Conservation (phyloP, 2,113 vertebrate species). For the Propithecus coquereli region DNA sequence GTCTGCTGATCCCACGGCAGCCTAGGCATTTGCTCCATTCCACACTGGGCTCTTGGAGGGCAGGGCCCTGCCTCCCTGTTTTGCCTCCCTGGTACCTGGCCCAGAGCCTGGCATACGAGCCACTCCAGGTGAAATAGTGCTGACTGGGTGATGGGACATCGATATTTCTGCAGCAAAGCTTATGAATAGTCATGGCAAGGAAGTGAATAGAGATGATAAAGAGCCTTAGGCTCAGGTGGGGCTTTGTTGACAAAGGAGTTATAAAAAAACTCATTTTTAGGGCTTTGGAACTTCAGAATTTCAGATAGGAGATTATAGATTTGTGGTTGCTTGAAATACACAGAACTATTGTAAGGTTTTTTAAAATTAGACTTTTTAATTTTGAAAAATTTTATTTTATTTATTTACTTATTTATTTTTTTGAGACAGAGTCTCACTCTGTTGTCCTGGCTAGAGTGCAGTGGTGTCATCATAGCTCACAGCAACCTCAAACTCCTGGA, state of each 20-base stretch:
- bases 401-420: not conserved
- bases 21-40: not conserved
- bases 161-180: not conserved
- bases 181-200: not conserved
- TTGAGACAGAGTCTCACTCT: too few relatives aligned
- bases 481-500: too few relatives aligned
- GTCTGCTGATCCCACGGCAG: not conserved
- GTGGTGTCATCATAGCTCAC: too few relatives aligned
- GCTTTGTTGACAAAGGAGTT: not conserved
- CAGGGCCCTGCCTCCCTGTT: not conserved
- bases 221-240: not conserved
- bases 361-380: not conserved
- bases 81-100: not conserved
- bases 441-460: too few relatives aligned
- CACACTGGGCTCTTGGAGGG: not conserved
- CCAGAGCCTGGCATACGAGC: not conserved
- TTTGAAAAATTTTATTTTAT: not conserved
- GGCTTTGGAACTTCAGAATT: not conserved
- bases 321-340: not conserved
- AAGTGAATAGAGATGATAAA: fast-evolving
- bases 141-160: fast-evolving
- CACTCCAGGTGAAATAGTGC: too few relatives aligned
- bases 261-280: not conserved
- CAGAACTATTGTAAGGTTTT: not conserved
- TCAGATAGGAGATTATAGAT: not conserved